Evolutionary conservation across 2,113 vertebrate genomes (phyloP).

Genomic region (Ictidomys tridecemlineatus): DNA sequence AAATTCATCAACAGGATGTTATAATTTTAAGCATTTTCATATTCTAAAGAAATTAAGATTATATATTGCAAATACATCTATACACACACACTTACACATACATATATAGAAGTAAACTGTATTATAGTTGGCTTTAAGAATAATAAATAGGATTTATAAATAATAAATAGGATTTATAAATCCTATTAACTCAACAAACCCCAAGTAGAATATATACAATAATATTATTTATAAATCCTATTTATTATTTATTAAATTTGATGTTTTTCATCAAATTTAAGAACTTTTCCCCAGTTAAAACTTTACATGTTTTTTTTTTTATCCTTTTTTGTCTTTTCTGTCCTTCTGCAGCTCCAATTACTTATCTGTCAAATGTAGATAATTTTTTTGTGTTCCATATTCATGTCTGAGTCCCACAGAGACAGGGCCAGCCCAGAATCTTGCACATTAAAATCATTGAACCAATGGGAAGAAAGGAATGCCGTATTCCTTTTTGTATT

Average conservation of each 20-base stretch:
- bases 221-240: too few species aligned
- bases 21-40: not conserved
- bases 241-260: too few species aligned
- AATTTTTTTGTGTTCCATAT: not conserved
- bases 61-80: not conserved
- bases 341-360: not conserved
- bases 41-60: not conserved
- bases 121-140: not conserved
- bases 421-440: not conserved
- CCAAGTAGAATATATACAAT: too few species aligned
- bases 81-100: too few species aligned
- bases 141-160: too few species aligned
- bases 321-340: not conserved
- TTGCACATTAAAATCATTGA: not conserved
- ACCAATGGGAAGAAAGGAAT: not conserved
- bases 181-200: too few species aligned
- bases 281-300: not conserved
- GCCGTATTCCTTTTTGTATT: not conserved
- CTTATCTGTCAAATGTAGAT: not conserved
- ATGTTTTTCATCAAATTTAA: not conserved
- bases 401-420: not conserved
- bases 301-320: not conserved
- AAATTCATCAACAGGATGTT: not conserved
- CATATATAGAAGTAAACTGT: not conserved
- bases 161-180: too few species aligned